Evolutionary conservation across 2,113 vertebrate genomes (phyloP), one percentile per base, ranked within the genome.

Genomic region (Emydura subglobosa): DNA sequence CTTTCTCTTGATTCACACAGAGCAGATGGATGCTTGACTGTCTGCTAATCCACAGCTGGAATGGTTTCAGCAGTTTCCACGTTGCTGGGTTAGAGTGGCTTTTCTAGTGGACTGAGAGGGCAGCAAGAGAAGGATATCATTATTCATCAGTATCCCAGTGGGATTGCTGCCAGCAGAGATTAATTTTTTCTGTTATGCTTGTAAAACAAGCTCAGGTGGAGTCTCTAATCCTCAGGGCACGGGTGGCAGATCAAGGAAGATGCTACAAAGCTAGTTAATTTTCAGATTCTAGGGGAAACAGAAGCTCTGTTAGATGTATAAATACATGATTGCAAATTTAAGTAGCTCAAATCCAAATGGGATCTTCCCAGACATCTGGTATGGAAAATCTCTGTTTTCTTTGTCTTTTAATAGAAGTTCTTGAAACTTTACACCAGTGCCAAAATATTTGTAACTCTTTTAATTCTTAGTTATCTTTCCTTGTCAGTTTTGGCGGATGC

Each of bases 131-230:
- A 98, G 98, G 98, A 98, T 98, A 98, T 99, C 98, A 99, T 99
- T 99, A 99, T 99, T 99, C 98, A 98, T 98, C 98, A 98, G 98
- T 98, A 98, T 98, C 98, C 98, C 98, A 98, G 98, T 98, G 98
- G 98, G 98, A 98, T 98, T 74, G 13, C 98, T 99, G 98, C 98
- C 98, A 99, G 98, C 98, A 98, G 98, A 99, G 98, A 99, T 99
- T 98, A 98, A 98, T 99, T 98, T 99, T 99, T 98, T 99, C 98
- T 98, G 98, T 99, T 98, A 98, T 98, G 98, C 98, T 98, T 99
- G 98, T 98, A 99, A 98, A 98, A 98, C 98, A 98, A 98, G 98
- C 98, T 99, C 98, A 99, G 98, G 98, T 99, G 98, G 98, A 98
- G 97, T 98, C 98, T 98, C 97, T 99, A 98, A 99, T 99, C 98